Evolutionary conservation across 2,888 invertebrate genomes (phyloP).

Genomic region (Drosophila recens): DNA sequence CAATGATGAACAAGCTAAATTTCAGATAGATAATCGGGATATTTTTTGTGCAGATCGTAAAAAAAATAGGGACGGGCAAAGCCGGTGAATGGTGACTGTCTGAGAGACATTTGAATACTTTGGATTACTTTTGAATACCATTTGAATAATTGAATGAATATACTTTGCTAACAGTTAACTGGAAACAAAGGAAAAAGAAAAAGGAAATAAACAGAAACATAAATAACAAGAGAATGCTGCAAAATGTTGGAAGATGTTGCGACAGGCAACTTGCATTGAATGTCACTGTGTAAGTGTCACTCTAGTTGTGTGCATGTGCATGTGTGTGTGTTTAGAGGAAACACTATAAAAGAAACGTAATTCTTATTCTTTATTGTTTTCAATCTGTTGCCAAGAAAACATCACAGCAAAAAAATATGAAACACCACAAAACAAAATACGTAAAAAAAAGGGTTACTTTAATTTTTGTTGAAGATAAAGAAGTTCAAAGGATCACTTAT

Average conservation of each 20-base stretch:
- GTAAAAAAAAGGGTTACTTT: background rate
- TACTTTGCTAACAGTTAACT: background rate
- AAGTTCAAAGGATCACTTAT: background rate
- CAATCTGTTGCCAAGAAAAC: slow-evolving; percentile 14
- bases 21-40: too few relatives aligned
- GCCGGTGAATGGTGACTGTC: background rate
- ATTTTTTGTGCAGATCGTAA: background rate
- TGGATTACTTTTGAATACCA: slow-evolving; percentile 11
- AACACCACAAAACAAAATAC: slow-evolving; percentile 5
- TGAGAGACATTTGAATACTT: slow-evolving; percentile 14
- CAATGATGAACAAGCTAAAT: too few relatives aligned
- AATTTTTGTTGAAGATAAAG: background rate
- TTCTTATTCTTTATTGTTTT: slow-evolving; percentile 14
- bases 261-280: slow-evolving; percentile 31
- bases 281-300: slow-evolving; percentile 1
- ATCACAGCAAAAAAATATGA: slow-evolving; percentile 11
- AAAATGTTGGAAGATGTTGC: slow-evolving; percentile 33
- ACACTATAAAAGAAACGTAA: slow-evolving; percentile 25
- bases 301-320: background rate
- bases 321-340: background rate
- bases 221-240: slow-evolving; percentile 29
- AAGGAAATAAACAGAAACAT: slow-evolving; percentile 9
- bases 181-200: slow-evolving; percentile 1
- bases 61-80: background rate
- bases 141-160: slow-evolving; percentile 11